These are phyloP conservation scores for Eubucco bourcierii DNA, from an alignment of 2,113 vertebrate species.

Conservation along the genomic window DNA sequence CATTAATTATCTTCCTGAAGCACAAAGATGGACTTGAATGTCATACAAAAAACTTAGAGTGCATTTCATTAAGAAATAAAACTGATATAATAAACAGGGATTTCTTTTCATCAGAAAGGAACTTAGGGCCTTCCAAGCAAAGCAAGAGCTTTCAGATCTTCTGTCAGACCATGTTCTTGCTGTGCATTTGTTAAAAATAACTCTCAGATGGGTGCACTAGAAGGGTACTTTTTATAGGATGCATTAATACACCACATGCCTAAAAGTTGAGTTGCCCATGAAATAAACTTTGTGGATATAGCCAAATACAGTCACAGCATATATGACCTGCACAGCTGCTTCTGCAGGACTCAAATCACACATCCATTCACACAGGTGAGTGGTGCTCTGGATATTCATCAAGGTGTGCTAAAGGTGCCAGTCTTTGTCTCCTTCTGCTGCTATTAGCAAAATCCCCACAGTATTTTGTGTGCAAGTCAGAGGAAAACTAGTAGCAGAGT, in stretches of 20 bases:
- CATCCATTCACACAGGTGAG: not conserved
- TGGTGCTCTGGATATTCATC: not conserved
- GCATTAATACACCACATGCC: not conserved
- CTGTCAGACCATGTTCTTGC: slow-evolving; percentile 2
- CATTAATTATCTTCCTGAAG: slow-evolving; percentile 11
- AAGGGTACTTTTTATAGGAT: not conserved
- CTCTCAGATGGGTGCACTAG: not conserved
- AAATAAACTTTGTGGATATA: not conserved
- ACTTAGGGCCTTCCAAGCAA: slow-evolving; percentile 1
- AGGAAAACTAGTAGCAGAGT: not conserved
- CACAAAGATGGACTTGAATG: not conserved
- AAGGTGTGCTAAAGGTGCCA: not conserved
- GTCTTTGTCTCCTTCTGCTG: not conserved
- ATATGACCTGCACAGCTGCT: not conserved
- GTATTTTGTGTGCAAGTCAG: not conserved
- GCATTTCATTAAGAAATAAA: slow-evolving; percentile 32
- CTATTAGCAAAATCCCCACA: not conserved
- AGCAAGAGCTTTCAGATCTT: slow-evolving; percentile 1
- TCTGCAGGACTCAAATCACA: not conserved
- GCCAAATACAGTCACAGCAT: not conserved
- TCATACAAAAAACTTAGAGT: not conserved
- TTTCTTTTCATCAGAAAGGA: slow-evolving; percentile 47
- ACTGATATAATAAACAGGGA: slow-evolving; percentile 1
- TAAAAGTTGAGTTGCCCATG: not conserved
- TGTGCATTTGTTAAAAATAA: slow-evolving; percentile 29